These are phyloP conservation scores for Pachycephus smyrnensis DNA, from an alignment of 2,888 invertebrate genomes.

Conservation along the genomic window DNA sequence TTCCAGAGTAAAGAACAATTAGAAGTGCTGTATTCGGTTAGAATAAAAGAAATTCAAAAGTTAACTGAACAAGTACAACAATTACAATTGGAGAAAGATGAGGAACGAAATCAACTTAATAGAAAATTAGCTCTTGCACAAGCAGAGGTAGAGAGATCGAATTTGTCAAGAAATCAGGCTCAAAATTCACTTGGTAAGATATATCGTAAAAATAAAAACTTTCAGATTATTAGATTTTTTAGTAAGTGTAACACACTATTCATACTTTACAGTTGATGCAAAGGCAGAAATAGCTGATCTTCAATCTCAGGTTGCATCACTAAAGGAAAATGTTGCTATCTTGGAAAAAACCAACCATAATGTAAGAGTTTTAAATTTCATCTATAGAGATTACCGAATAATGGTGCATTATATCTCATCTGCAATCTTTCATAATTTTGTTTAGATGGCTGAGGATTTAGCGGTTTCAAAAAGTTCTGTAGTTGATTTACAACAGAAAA, in stretches of 20 bases:
- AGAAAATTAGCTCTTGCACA: slow-evolving; percentile 72
- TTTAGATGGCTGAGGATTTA: slow-evolving; percentile 53
- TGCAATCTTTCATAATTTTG: slow-evolving; percentile 18
- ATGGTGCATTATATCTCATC: slow-evolving; percentile 13
- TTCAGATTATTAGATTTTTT: background rate
- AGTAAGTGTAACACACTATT: background rate
- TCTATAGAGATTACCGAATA: background rate
- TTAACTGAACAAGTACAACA: slow-evolving; percentile 53
- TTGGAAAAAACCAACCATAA: slow-evolving; percentile 57
- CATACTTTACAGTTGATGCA: slow-evolving; percentile 50
- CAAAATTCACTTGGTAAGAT: slow-evolving; percentile 74
- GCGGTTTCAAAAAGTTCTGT: slow-evolving; percentile 51
- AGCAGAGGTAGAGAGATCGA: slow-evolving; percentile 73
- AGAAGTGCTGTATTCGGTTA: slow-evolving; percentile 65
- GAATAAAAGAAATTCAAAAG: slow-evolving; percentile 61
- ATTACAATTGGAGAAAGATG: slow-evolving; percentile 48
- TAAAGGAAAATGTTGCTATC: slow-evolving; percentile 52
- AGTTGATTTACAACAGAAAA: slow-evolving; percentile 57
- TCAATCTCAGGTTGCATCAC: slow-evolving; percentile 47
- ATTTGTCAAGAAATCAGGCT: slow-evolving; percentile 72
- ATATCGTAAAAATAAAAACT: background rate
- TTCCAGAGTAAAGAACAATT: slow-evolving; percentile 64
- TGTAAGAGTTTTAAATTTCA: slow-evolving; percentile 36
- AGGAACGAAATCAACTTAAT: slow-evolving; percentile 68
- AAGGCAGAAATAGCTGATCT: slow-evolving; percentile 55